Percentiles rank a stretch among this genome's conserved stretches.
These are phyloP conservation scores for Rhinolophus ferrumequinum DNA, from an alignment of 2,113 vertebrate genomes.

Conservation along the genomic window DNA sequence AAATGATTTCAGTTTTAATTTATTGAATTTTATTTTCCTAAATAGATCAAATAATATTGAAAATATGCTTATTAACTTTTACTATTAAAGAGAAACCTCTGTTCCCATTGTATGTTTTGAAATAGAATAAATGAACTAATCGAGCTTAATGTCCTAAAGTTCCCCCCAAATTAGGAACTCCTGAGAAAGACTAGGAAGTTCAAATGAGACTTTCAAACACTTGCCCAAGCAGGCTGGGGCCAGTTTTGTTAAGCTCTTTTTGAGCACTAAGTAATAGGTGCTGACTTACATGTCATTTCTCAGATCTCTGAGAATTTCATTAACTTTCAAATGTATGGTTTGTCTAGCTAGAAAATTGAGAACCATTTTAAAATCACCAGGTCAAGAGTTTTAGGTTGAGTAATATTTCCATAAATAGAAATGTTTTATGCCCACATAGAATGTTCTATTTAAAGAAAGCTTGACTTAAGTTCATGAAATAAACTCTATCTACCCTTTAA, in stretches of 20 bases:
- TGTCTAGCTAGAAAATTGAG: not conserved
- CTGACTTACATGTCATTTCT: not conserved
- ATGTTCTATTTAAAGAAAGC: slow-evolving; percentile 20
- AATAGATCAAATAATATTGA: not conserved
- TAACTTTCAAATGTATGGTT: slow-evolving; percentile 13
- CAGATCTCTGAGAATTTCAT: not conserved
- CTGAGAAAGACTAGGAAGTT: not conserved
- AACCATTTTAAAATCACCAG: not conserved
- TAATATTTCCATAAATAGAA: slow-evolving; percentile 10
- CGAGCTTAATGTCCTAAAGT: not conserved
- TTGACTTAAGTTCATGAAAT: not conserved
- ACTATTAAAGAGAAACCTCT: not conserved
- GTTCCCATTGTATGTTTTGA: not conserved
- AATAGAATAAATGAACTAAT: not conserved
- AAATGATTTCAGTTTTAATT: not conserved
- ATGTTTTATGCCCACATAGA: not conserved
- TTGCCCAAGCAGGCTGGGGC: not conserved
- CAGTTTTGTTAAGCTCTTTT: not conserved
- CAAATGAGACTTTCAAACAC: not conserved
- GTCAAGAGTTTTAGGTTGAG: slow-evolving; percentile 33
- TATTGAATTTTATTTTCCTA: not conserved
- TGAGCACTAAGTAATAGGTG: not conserved
- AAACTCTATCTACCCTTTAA: slow-evolving; percentile 52
- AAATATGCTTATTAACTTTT: not conserved
- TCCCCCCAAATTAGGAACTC: not conserved